phyloP scores from a whole-genome alignment of 37 sponge, comb jelly and placozoan species.

The Theonella swinhoei region DNA sequence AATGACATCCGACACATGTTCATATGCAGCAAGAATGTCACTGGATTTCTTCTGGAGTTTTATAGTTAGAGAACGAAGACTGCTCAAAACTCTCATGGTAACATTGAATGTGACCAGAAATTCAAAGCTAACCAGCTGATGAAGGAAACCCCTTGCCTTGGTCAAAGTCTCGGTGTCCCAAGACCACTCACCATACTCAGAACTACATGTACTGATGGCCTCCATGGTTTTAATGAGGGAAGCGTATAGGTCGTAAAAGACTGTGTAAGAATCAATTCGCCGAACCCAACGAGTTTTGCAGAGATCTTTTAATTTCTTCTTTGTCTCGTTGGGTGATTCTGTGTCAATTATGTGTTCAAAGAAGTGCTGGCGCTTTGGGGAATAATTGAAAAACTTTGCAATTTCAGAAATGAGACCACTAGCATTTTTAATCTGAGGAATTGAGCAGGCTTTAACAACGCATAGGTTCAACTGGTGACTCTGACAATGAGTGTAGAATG shows the following conservation, averaged over 20 bases:
- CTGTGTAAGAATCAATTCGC: slow-evolving; percentile 9
- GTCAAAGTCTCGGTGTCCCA: slow-evolving; percentile 21
- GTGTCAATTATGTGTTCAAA: slow-evolving; percentile 25
- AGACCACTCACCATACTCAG: slow-evolving; percentile 14
- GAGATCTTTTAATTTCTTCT: slow-evolving; percentile 12
- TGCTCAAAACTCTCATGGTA: slow-evolving; percentile 26
- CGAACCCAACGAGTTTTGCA: slow-evolving; percentile 15
- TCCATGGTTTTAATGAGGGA: slow-evolving; percentile 17
- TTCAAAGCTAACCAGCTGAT: slow-evolving; percentile 18
- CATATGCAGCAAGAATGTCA: slow-evolving; percentile 31
- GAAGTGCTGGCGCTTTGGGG: slow-evolving; percentile 60
- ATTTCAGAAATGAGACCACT: slow-evolving; percentile 36
- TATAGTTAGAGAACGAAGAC: slow-evolving; percentile 17
- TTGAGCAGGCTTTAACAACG: slow-evolving; percentile 38
- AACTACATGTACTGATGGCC: slow-evolving; percentile 6
- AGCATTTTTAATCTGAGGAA: slow-evolving; percentile 27
- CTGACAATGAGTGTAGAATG: slow-evolving; percentile 44
- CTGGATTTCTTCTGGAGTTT: slow-evolving; percentile 25
- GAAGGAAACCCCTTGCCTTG: slow-evolving; percentile 27
- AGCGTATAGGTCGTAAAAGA: slow-evolving; percentile 9
- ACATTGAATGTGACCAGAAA: slow-evolving; percentile 8
- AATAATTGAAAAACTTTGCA: slow-evolving; percentile 54
- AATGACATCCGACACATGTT: background rate
- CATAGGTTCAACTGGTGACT: slow-evolving; percentile 40
- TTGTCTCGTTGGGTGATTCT: slow-evolving; percentile 24